phyloP scores from a whole-genome alignment of 2,888 invertebrate genomes.

The Diachrysia chrysitis region DNA sequence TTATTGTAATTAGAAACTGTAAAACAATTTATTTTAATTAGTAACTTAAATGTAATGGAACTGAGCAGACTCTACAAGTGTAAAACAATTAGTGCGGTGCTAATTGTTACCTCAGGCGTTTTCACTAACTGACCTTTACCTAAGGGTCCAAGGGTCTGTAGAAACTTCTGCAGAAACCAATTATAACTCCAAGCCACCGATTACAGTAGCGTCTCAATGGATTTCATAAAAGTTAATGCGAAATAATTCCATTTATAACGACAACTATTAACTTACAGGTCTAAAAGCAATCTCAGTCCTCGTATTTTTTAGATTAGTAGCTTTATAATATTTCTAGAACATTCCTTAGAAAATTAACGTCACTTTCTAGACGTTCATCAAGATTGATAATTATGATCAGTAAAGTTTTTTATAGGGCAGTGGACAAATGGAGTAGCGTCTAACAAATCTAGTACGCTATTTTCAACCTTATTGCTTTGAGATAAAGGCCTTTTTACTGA shows the following conservation, averaged over 20 bases:
- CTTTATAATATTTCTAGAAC: conserved; percentile 1
- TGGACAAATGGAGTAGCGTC: background rate
- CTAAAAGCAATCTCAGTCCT: background rate
- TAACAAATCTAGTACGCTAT: no score
- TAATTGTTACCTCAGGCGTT: conserved; percentile 49
- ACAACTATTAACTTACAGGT: background rate
- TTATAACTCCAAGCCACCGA: no score
- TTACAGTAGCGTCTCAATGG: no score
- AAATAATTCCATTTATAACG: background rate
- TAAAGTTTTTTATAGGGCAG: background rate
- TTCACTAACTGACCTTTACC: conserved; percentile 20
- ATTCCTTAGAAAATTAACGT: conserved; percentile 1
- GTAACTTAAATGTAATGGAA: background rate
- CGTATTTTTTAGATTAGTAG: no score
- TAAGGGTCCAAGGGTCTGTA: conserved; percentile 8
- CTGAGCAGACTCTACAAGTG: conserved; percentile 9
- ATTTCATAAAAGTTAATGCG: background rate
- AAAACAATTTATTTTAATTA: conserved; percentile 1
- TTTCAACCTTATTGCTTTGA: background rate
- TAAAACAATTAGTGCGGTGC: conserved; percentile 40
- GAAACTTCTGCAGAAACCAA: background rate
- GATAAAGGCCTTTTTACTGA: background rate
- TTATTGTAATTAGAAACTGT: background rate
- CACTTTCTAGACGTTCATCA: conserved; percentile 1
- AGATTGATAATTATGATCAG: conserved; percentile 4